These are phyloP conservation scores for Labeo calbasu DNA, from an alignment of 2,797 vertebrate species.

Conservation along the genomic window DNA sequence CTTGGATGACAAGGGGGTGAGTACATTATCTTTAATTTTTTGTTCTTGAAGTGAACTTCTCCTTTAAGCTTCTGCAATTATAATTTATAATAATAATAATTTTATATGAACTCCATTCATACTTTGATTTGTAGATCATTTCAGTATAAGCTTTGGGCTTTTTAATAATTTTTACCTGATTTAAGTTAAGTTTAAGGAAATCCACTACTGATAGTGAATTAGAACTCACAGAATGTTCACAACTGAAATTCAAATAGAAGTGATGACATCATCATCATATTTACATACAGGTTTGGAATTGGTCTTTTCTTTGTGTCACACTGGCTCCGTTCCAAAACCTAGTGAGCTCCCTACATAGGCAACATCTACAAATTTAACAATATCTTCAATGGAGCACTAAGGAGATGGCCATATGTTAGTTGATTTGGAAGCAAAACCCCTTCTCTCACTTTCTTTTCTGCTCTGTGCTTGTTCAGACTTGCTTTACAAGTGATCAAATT, in stretches of 20 bases:
- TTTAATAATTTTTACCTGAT: background rate
- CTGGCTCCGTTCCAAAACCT: background rate
- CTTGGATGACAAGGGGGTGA: no score
- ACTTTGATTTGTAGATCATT: background rate
- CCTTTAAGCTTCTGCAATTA: background rate
- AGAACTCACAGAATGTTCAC: background rate
- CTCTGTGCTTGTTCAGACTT: conserved; percentile 49
- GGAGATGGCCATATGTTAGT: conserved; percentile 21
- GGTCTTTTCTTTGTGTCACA: background rate
- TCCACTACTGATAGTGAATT: background rate
- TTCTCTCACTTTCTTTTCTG: conserved; percentile 2
- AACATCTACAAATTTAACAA: background rate
- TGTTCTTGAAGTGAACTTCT: no score
- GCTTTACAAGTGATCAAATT: conserved; percentile 47
- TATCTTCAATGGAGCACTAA: background rate
- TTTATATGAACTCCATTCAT: background rate
- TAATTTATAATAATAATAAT: no score
- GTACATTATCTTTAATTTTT: no score
- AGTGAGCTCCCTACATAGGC: background rate
- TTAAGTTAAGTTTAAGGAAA: background rate
- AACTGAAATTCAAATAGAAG: background rate
- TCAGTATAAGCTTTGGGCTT: background rate
- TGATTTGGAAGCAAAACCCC: background rate
- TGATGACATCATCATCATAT: background rate
- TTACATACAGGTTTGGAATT: background rate